A percentile compares a stretch with the other conserved stretches of the same genome.
Conservation (phyloP, 2,888 invertebrate species). For the Odontocerum albicorne region DNA sequence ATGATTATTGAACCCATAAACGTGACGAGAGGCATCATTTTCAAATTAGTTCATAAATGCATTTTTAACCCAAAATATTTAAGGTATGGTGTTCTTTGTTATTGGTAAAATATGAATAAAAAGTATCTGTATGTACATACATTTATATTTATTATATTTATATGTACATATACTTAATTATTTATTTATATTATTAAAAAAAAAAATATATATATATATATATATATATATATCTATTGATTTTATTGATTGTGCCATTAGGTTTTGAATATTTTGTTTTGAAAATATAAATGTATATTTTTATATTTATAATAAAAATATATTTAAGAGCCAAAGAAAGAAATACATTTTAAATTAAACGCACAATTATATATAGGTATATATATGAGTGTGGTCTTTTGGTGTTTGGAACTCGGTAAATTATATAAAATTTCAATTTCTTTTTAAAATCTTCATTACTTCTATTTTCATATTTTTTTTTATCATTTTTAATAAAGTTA, state of each 20-base stretch:
- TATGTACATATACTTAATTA: too few relatives aligned
- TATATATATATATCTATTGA: slow-evolving; percentile 3
- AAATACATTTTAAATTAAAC: slow-evolving; percentile 5
- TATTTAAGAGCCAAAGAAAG: slow-evolving; percentile 22
- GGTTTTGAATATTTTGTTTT: slow-evolving; percentile 14
- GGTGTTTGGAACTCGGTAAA: neutral
- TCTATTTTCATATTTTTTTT: neutral
- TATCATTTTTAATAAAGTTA: too few relatives aligned
- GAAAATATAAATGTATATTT: slow-evolving; percentile 19
- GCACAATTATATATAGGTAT: slow-evolving; percentile 14
- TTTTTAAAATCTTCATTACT: neutral
- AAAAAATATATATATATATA: slow-evolving; percentile 6
- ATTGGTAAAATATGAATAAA: slow-evolving; percentile 6
- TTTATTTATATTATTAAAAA: too few relatives aligned
- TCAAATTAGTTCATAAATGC: slow-evolving; percentile 19
- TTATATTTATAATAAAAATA: slow-evolving; percentile 23
- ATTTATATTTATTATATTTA: too few relatives aligned
- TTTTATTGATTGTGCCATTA: slow-evolving; percentile 20
- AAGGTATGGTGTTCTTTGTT: slow-evolving; percentile 28
- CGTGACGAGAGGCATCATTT: slow-evolving; percentile 1
- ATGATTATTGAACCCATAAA: slow-evolving; percentile 6
- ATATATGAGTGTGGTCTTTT: slow-evolving; percentile 6
- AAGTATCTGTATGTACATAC: slow-evolving; percentile 4
- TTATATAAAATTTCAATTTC: neutral
- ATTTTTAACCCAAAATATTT: slow-evolving; percentile 17